These are phyloP conservation scores for Ormyrus rosae DNA, from an alignment of 2,888 invertebrate species.

Conservation along the genomic window DNA sequence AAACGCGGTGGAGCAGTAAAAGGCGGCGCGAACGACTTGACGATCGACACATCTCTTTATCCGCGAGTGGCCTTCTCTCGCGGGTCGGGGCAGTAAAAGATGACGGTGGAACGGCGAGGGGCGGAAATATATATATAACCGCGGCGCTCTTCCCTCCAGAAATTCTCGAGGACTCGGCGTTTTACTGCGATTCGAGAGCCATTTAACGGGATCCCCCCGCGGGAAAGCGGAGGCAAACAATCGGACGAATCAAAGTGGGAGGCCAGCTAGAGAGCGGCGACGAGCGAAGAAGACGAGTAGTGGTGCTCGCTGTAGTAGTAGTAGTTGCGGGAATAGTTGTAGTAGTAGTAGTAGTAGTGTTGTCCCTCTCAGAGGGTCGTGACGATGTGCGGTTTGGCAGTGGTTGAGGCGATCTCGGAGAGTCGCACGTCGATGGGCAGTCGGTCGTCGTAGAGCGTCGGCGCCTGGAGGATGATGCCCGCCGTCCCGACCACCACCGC, in stretches of 20 bases:
- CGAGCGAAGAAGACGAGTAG: conserved; percentile 36
- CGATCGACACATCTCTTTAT: not conserved
- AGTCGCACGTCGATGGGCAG: conserved; percentile 91
- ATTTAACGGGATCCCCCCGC: too few species aligned
- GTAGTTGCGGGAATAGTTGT: conserved; percentile 7
- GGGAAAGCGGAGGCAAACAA: too few species aligned
- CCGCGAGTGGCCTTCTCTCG: too few species aligned
- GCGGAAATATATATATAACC: too few species aligned
- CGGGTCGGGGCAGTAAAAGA: too few species aligned
- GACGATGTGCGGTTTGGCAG: conserved; percentile 87
- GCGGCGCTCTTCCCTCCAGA: too few species aligned
- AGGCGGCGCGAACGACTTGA: not conserved
- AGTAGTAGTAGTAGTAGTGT: conserved; percentile 5
- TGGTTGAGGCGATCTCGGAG: conserved; percentile 92
- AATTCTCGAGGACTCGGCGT: too few species aligned
- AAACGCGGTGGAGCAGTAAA: not conserved
- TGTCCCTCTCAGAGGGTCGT: conserved; percentile 72
- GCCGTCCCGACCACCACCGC: conserved; percentile 96
- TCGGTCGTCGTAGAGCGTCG: conserved; percentile 94
- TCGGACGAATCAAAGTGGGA: not conserved
- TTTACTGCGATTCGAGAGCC: too few species aligned
- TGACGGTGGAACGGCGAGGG: too few species aligned
- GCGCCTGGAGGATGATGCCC: conserved; percentile 95
- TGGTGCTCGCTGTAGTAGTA: conserved; percentile 9
- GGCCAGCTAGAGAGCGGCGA: conserved; percentile 3